Base-by-base conservation (phyloP, 2,797 vertebrate genomes). In the Myoxocephalus aenaeus region DNA sequence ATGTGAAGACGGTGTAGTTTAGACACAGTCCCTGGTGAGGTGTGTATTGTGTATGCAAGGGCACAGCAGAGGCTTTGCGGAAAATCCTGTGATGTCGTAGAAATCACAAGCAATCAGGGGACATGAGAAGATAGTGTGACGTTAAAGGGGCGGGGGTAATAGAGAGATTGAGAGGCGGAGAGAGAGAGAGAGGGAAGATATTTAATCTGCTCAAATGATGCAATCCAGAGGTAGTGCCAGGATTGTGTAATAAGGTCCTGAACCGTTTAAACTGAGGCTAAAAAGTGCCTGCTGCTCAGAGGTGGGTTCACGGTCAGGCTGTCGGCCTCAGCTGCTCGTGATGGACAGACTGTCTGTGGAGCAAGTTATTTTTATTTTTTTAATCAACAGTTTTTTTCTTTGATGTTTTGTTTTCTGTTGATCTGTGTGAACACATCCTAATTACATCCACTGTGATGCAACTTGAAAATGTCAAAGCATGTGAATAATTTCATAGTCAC, bases 121-220 rank as follows among this genome's bases (percentile, higher is more conserved):
- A 20, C 66, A 79, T 75, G 86, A 77, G 78, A 77, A 80, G 79
- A 89, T 78, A 79, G 75, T 70, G 75, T 81, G 70, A 61, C 34
- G 74, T 67, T 83, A 79, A 78, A 65, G 69, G 42, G 79, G 50
- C 15, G 32, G 22, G 48, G 42, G 17, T 44, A 73, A 58, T 27
- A 38, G 61, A 66, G 70, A 81, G 73, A 89, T 73, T 81, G 79
- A 80, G 64, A 79, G 11, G 12, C 3, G 11, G 8, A 40, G 38
- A 46, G n/a, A 40, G 38, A 44, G n/a, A 78, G 73, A 63, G 40
- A 85, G 65, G 18, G 42, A 88, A 84, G 79, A 82, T 83, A 74
- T 80, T 84, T 94, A 94, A 95, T 94, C 90, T 87, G 63, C 74
- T 87, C 78, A 79, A 82, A 86, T 90, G 85, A 93, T 89, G 90